Evolutionary conservation across 2,888 invertebrate genomes (phyloP).

Genomic region (Callyntrura sp.): DNA sequence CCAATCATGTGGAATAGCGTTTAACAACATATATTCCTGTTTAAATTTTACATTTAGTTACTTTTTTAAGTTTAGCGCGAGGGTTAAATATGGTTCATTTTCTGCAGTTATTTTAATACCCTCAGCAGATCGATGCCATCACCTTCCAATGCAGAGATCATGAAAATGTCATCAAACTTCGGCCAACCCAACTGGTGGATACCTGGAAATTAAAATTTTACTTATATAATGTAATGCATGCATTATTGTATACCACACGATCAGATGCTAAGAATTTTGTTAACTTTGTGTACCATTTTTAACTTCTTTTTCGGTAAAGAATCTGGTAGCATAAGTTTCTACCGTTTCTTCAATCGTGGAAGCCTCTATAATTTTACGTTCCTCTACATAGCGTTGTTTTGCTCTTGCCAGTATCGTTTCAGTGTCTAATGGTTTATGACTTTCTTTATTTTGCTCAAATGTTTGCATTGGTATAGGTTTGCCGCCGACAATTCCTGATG

Average conservation of each 20-base stretch:
- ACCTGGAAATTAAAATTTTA: slow-evolving; percentile 36
- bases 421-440: slow-evolving; percentile 57
- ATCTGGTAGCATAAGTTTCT: neutral
- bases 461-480: slow-evolving; percentile 71
- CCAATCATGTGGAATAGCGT: slow-evolving; percentile 90
- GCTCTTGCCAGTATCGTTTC: slow-evolving; percentile 75
- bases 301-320: slow-evolving; percentile 69
- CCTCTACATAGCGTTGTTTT: slow-evolving; percentile 42
- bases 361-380: neutral
- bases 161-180: slow-evolving; percentile 95
- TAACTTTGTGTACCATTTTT: slow-evolving; percentile 60
- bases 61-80: too few relatives aligned
- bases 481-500: slow-evolving; percentile 86
- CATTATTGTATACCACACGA: neutral
- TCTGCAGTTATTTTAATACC: slow-evolving; percentile 86
- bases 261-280: neutral
- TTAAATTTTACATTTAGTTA: too few relatives aligned
- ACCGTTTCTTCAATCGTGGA: slow-evolving; percentile 14
- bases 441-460: slow-evolving; percentile 54
- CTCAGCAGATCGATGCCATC: slow-evolving; percentile 91
- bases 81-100: slow-evolving; percentile 6
- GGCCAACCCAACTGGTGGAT: slow-evolving; percentile 88
- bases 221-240: neutral
- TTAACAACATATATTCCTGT: slow-evolving; percentile 89
- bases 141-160: slow-evolving; percentile 94